Conservation (phyloP, 2,113 vertebrate species). For the Nothoprocta pentlandii region DNA sequence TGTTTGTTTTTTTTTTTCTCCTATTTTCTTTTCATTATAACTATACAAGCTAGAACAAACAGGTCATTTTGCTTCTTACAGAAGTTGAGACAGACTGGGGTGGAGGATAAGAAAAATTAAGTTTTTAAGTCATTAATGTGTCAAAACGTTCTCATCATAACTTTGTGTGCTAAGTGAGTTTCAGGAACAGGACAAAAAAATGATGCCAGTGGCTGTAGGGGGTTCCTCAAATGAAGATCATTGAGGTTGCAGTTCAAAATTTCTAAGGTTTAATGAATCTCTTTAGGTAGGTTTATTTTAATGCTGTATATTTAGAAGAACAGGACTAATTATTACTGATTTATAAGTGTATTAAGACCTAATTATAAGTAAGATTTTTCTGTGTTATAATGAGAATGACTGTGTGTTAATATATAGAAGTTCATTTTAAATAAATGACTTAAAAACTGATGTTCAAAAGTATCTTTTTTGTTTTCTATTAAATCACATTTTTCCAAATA, state of each 20-base stretch:
- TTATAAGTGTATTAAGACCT: conserved; percentile 65
- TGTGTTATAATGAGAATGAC: conserved; percentile 48
- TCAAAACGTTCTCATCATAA: background rate
- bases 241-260: conserved; percentile 70
- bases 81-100: background rate
- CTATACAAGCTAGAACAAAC: background rate
- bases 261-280: conserved; percentile 71
- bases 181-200: conserved; percentile 34
- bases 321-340: conserved; percentile 68
- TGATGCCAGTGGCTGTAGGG: conserved; percentile 39
- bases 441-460: background rate
- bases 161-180: conserved; percentile 27
- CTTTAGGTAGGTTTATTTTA: conserved; percentile 72
- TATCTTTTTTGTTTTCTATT: background rate
- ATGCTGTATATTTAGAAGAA: conserved; percentile 74
- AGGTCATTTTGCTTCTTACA: background rate
- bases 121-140: background rate
- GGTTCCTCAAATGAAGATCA: conserved; percentile 29
- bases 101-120: background rate
- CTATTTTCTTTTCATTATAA: background rate
- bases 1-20: accelerated
- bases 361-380: conserved; percentile 65
- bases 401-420: conserved; percentile 7
- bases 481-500: background rate
- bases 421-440: background rate